Base-by-base conservation (phyloP, 2,113 vertebrate genomes). In the Coturnix japonica region DNA sequence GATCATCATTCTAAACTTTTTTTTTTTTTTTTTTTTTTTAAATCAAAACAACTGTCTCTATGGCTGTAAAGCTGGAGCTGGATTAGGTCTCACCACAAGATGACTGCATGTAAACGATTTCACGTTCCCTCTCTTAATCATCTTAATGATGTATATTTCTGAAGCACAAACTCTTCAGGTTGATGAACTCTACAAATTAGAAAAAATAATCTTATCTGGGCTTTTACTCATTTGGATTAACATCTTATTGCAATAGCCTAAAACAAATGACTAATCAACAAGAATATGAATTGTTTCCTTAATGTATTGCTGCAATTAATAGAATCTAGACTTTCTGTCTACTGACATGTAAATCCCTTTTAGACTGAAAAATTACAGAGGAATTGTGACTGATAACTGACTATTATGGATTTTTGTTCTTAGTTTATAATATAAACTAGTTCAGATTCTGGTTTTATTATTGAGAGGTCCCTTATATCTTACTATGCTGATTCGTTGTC, bases 311-410 rank as follows among this genome's bases (percentile, higher is more conserved):
- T 0, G 2, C 44, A 91, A 71, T 33, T 64, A 7, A 49, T 31
- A 19, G 49, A 72, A 56, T 37, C 8, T 71, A 91, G 53, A 70
- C 44, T 31, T 95, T 72, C 70, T 73, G 35, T 33, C 28, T 91
- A 69, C 47, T 89, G 43, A 80, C 31, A 35, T 54, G 44, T 47
- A 78, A 91, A 91, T 82, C 44, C 37, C 6, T 74, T 85, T 91
- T 63, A 57, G 56, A 82, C 85, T 95, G 73, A 85, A 37, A 46
- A 90, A 80, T 91, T 81, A 65, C 7, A 44, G 37, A 41, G 67
- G 51, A 67, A 95, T 92, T 78, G 39, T 82, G 71, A 92, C 71
- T 86, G 69, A 61, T n/a, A 85, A 22, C 16, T 75, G 49, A 61
- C 43, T 61, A 28, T 19, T 75, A 3, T 53, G 43, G 73, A 89